These are phyloP conservation scores for Dermolepida albohirtum DNA, from an alignment of 2,888 invertebrate genomes.

Conservation along the genomic window DNA sequence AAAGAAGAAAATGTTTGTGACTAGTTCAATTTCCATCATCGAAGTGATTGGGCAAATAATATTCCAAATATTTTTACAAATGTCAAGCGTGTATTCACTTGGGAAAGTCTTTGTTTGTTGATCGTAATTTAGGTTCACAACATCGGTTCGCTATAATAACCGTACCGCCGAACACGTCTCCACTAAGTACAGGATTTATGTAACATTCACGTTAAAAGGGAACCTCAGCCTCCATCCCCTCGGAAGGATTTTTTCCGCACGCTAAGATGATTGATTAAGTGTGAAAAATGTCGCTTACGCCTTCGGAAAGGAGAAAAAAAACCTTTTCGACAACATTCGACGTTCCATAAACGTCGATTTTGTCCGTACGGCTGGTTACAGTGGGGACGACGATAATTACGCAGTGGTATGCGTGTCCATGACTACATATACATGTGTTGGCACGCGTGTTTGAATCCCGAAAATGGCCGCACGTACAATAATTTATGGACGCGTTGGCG, in stretches of 20 bases:
- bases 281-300: slow-evolving; percentile 8
- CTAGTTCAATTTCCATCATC: no score
- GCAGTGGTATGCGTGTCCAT: slow-evolving; percentile 28
- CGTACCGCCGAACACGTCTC: slow-evolving; percentile 7
- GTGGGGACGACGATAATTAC: slow-evolving; percentile 20
- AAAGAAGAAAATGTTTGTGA: no score
- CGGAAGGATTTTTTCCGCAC: slow-evolving; percentile 4
- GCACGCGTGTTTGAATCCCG: slow-evolving; percentile 33
- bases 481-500: slow-evolving; percentile 30
- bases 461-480: slow-evolving; percentile 16
- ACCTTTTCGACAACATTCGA: no score
- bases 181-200: slow-evolving; percentile 13
- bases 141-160: slow-evolving; percentile 2
- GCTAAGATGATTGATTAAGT: slow-evolving; percentile 17
- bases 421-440: slow-evolving; percentile 33
- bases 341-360: neutral
- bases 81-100: no score
- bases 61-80: no score
- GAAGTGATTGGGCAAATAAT: no score
- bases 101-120: no score
- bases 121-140: no score
- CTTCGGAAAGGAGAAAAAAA: no score
- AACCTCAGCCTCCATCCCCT: neutral
- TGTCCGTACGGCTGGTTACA: neutral
- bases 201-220: slow-evolving; percentile 15